Conservation (phyloP, 2,888 invertebrate species). For the Ormia ochracea region DNA sequence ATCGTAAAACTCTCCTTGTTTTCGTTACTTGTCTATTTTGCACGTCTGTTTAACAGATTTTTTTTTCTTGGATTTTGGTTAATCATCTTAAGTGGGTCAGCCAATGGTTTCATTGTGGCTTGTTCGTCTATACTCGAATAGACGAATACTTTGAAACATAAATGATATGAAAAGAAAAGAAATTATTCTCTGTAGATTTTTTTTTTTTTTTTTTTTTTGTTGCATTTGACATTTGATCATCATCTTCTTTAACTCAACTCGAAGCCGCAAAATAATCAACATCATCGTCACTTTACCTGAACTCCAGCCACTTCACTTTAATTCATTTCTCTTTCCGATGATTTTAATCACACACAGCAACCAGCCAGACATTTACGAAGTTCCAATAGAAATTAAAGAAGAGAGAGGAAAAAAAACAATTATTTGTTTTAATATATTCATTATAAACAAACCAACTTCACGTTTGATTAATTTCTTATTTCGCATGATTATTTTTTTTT, state of each 20-base stretch:
- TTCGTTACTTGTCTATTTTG: constrained; percentile 4
- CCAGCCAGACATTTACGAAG: constrained; percentile 18
- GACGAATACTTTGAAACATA: constrained; percentile 12
- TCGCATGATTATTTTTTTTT: constrained; percentile 34
- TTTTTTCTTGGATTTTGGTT: constrained; percentile 40
- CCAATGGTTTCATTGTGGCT: constrained; percentile 56
- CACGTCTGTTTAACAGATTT: constrained; percentile 25
- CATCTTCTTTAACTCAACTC: constrained; percentile 8
- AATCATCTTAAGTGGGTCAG: constrained; percentile 59
- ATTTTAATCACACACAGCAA: constrained; percentile 27
- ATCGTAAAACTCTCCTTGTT: background rate
- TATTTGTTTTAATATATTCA: background rate
- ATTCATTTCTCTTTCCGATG: background rate
- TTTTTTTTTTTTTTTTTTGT: too few species aligned
- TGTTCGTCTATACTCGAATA: constrained; percentile 1
- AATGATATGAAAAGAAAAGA: background rate
- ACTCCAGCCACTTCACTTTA: constrained; percentile 4
- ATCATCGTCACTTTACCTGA: constrained; percentile 6
- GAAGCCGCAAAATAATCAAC: constrained; percentile 44
- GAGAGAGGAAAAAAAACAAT: background rate
- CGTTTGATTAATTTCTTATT: constrained; percentile 58
- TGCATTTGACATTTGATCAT: constrained; percentile 56
- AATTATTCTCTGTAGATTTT: constrained; percentile 41
- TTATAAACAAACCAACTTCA: constrained; percentile 42
- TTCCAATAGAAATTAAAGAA: background rate